A percentile compares a stretch with the other conserved stretches of the same genome.
phyloP scores from a whole-genome alignment of 2,888 invertebrate genomes.

The Neoaliturus tenellus region DNA sequence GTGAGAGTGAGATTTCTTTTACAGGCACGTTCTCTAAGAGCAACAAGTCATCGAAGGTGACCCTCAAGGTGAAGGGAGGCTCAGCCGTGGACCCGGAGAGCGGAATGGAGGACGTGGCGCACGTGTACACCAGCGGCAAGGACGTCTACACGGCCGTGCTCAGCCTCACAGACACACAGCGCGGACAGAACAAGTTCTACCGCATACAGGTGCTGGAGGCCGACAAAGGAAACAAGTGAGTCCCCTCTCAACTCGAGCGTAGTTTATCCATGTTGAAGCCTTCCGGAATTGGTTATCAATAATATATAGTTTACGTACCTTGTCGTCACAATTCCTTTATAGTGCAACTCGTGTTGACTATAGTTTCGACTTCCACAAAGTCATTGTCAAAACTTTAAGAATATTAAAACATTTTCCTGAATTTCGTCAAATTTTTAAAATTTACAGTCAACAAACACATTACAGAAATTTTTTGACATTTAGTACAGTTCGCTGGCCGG shows the following conservation, averaged over 20 bases:
- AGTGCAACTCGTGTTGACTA: too few relatives aligned
- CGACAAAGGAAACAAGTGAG: constrained; percentile 79
- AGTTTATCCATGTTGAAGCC: too few relatives aligned
- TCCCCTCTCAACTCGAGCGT: constrained; percentile 57
- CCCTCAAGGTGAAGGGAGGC: constrained; percentile 87
- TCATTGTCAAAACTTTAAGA: too few relatives aligned
- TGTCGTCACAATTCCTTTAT: too few relatives aligned
- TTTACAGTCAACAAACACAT: too few relatives aligned
- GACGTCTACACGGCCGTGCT: constrained; percentile 87
- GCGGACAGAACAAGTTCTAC: constrained; percentile 95
- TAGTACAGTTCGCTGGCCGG: too few relatives aligned
- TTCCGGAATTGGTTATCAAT: too few relatives aligned
- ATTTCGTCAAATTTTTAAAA: too few relatives aligned
- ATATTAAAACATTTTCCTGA: too few relatives aligned
- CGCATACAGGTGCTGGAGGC: constrained; percentile 93
- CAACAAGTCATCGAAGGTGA: constrained; percentile 73
- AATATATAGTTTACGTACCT: too few relatives aligned
- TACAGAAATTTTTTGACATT: too few relatives aligned
- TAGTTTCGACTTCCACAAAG: too few relatives aligned
- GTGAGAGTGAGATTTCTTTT: neutral
- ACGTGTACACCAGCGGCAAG: constrained; percentile 80
- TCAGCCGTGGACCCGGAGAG: constrained; percentile 96
- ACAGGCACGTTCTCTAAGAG: constrained; percentile 62
- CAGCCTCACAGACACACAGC: constrained; percentile 89
- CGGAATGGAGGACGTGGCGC: constrained; percentile 84